Base-by-base conservation (phyloP, 1,140 invertebrate species). In the Archivesica marissinica region DNA sequence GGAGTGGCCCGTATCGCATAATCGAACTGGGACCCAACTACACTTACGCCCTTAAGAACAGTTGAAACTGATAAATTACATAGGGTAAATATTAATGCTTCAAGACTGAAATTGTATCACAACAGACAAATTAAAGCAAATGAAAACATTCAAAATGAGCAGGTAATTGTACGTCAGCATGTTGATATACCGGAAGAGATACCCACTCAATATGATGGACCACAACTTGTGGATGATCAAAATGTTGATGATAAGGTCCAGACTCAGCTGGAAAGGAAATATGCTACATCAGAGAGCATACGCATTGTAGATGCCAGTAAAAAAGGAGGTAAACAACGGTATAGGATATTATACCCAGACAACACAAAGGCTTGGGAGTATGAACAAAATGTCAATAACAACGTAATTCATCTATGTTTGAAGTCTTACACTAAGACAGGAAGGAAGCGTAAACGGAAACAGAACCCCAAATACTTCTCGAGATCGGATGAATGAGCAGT, bases 1-100 rank as follows among this genome's bases (percentile, higher is more conserved):
- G 39, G 28, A 28, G 1, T n/a, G 76, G 76, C 3, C 76, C 76
- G 11, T 78, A 38, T 35, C 6, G 11, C 59, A 78, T 78, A 9
- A 64, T 25, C 59, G 35, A 30, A 61, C 11, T 78, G 7, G 76
- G 76, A 4, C 76, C 76, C 11, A 41, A 78, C 52, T 78, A 35
- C 28, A 78, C 76, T 17, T 78, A 78, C 28, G 64, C 59, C 39
- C 13, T 78, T 23, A 59, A 64, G 44, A 25, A 38, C 20, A 7
- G n/a, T 52, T 38, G 33, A 15, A 61, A 39, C 28, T 11, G 28
- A 64, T 23, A 78, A 68, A 28, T 1, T 72, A 15, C 68, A 25
- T 47, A 25, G 1, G 20, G 25, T 25, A 6, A 3, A 47, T 1
- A 28, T 68, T 4, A 80, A 80, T 80, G 59, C 78, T n/a, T 13